A percentile compares a stretch with the other conserved stretches of the same genome.
Conservation (phyloP, 2,797 vertebrate genomes). For the Helostoma temminkii region DNA sequence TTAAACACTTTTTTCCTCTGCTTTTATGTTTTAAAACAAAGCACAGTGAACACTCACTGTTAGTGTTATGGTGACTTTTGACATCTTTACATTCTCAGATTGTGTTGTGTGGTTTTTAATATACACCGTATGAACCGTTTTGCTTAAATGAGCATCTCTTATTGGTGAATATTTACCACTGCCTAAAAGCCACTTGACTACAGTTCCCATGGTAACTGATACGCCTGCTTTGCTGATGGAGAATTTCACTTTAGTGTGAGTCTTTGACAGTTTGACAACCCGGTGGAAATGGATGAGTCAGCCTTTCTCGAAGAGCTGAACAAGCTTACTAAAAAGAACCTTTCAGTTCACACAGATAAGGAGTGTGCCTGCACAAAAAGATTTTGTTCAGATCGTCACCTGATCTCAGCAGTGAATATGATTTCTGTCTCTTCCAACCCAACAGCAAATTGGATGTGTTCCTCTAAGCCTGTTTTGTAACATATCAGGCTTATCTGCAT, state of each 20-base stretch:
- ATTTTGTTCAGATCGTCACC: constrained; percentile 49
- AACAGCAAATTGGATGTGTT: constrained; percentile 28
- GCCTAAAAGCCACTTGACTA: constrained; percentile 45
- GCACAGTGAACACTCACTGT: neutral
- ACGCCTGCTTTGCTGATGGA: constrained; percentile 35
- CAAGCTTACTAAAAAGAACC: constrained; percentile 52
- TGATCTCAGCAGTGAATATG: constrained; percentile 26
- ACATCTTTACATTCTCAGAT: too few relatives aligned
- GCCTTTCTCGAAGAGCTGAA: constrained; percentile 68
- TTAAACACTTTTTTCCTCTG: neutral
- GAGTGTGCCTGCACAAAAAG: constrained; percentile 13
- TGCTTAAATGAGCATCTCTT: constrained; percentile 8
- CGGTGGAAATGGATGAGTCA: constrained; percentile 71
- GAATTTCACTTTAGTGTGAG: constrained; percentile 39
- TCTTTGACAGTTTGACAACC: constrained; percentile 73
- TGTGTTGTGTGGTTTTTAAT: neutral
- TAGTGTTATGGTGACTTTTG: neutral
- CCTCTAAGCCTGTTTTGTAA: constrained; percentile 48
- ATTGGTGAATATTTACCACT: constrained; percentile 38
- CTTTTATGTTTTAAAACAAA: neutral
- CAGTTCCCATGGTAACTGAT: constrained; percentile 70
- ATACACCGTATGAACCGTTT: neutral
- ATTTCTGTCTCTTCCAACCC: constrained; percentile 21
- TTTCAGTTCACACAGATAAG: constrained; percentile 52
- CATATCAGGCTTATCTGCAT: constrained; percentile 43